phyloP scores from a whole-genome alignment of 1,140 invertebrate genomes.

The Gryllus bimaculatus region DNA sequence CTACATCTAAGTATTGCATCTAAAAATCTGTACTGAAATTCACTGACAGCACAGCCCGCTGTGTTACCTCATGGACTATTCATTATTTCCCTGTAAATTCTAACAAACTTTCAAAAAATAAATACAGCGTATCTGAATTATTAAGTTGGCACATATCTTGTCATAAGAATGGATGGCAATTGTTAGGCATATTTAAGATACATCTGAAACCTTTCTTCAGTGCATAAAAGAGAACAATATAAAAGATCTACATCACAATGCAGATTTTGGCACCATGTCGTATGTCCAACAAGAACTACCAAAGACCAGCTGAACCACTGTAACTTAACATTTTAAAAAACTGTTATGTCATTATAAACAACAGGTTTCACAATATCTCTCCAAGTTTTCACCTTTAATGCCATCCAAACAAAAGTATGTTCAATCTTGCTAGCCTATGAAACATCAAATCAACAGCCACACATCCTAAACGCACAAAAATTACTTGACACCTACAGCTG shows the following conservation, averaged over 20 bases:
- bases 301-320: slow-evolving; percentile 3
- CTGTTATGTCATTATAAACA: slow-evolving; percentile 1
- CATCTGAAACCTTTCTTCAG: slow-evolving; percentile 4
- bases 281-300: neutral
- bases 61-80: slow-evolving; percentile 13
- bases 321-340: neutral
- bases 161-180: slow-evolving; percentile 13
- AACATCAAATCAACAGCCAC: slow-evolving; percentile 1
- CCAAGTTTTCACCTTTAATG: slow-evolving; percentile 1
- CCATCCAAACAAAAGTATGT: slow-evolving; percentile 1
- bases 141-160: slow-evolving; percentile 16
- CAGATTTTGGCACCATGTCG: neutral
- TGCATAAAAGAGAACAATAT: slow-evolving; percentile 5
- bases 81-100: slow-evolving; percentile 11
- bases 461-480: slow-evolving; percentile 4
- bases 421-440: neutral
- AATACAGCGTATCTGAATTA: slow-evolving; percentile 18
- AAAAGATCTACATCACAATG: slow-evolving; percentile 5
- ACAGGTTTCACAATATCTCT: slow-evolving; percentile 4
- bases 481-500: neutral
- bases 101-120: slow-evolving; percentile 19
- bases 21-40: slow-evolving; percentile 13
- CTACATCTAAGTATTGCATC: neutral
- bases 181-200: slow-evolving; percentile 8
- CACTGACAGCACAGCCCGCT: slow-evolving; percentile 14